Evolutionary conservation across 2,797 vertebrate genomes (phyloP), one percentile per base, ranked within the genome.

Genomic region (Chaunax sp.): DNA sequence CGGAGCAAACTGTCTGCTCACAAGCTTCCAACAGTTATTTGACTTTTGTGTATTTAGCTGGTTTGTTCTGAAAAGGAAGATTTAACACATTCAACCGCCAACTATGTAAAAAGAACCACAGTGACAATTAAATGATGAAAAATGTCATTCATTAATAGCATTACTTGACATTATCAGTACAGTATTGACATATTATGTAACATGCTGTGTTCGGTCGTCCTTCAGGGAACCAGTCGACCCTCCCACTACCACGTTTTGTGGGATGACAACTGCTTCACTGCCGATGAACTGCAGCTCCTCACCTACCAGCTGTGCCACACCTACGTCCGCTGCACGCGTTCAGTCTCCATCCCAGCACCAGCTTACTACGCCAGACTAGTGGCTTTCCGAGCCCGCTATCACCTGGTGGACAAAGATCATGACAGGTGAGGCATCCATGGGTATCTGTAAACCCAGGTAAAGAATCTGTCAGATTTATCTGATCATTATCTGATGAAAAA

Each of bases 261-360:
- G 98, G 98, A 99, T 30, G 98, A 99, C 92, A 99, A 99, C 93
- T 99, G 97, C 13, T 99, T 99, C 88, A 98, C 98, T 0, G 98
- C 98, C 0, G 98, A 99, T 0, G 98, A 99, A 51, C 92, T 99
- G 64, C 98, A 99, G 93, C 95, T 99, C 28, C 89, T 99, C 87
- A 99, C 98, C 0, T 99, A 99, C 88, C 98, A 99, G 94, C 94
- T 99, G 69, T 99, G 98, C 86, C 98, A 99, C 94, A 99, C 98
- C 0, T 99, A 99, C 0, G 98, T 98, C 60, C 95, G 98, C 78
- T 99, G 98, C 78, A 99, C 98, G 0, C 97, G 98, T 58, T 99
- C 98, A 0, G 98, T 99, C 73, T 99, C 98, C 55, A 99, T 99
- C 91, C 98, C 98, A 0, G 98, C 98, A 0, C 98, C 98, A 1